A percentile compares a stretch with the other conserved stretches of the same genome.
These are phyloP conservation scores for Blastomussa wellsi DNA, from an alignment of 92 coral and sea anemone genomes.

Conservation along the genomic window DNA sequence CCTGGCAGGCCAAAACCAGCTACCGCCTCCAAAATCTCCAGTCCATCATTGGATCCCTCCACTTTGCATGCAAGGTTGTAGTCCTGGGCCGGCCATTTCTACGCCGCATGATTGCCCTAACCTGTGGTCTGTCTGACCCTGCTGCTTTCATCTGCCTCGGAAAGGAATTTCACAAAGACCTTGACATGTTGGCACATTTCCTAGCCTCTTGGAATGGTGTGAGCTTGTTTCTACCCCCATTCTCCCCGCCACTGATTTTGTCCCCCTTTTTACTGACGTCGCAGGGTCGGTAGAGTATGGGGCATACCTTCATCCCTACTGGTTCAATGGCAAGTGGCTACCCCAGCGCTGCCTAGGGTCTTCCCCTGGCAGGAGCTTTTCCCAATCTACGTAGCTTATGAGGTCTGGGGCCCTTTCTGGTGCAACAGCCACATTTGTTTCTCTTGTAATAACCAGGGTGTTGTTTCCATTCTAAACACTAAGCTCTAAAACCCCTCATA, in stretches of 20 bases:
- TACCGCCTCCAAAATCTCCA: background rate
- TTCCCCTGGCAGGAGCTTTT: too few relatives aligned
- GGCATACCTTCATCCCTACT: too few relatives aligned
- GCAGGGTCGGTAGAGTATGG: too few relatives aligned
- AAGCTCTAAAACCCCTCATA: background rate
- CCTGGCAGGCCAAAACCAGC: slow-evolving; percentile 4
- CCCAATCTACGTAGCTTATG: too few relatives aligned
- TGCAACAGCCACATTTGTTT: too few relatives aligned
- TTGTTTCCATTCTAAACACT: background rate
- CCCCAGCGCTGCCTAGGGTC: too few relatives aligned
- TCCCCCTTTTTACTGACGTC: too few relatives aligned
- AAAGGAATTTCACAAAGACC: slow-evolving; percentile 1
- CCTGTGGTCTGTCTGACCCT: background rate
- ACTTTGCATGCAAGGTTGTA: background rate
- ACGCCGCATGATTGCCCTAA: background rate
- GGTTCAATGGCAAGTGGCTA: too few relatives aligned
- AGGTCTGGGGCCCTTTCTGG: too few relatives aligned
- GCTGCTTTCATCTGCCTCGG: background rate
- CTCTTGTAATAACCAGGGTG: too few relatives aligned
- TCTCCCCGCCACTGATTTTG: too few relatives aligned
- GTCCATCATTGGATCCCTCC: slow-evolving; percentile 1
- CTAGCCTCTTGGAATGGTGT: background rate
- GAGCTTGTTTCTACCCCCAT: background rate
- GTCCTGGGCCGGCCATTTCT: background rate
- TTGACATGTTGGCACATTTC: background rate